Evolutionary conservation across 2,113 vertebrate species (phyloP), one percentile per base, ranked within the genome.

Genomic region (Marmota monax): DNA sequence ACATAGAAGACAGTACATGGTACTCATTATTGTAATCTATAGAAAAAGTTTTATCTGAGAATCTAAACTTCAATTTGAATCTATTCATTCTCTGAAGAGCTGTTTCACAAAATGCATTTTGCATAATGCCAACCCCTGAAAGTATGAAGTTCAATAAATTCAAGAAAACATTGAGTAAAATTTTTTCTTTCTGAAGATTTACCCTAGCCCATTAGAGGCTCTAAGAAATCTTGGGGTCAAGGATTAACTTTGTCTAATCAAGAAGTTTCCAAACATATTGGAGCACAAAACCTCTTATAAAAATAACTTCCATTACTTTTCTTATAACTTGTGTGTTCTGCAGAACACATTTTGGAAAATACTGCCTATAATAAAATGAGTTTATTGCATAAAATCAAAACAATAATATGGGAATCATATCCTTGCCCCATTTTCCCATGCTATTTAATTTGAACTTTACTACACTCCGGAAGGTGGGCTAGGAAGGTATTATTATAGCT

Each of bases 381-480:
- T 42, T 84, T 91, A 39, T 37, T 73, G 18, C 5, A 61, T 79
- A 95, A 92, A 93, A 83, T 63, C 53, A 78, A 87, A 94, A 93
- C 14, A 83, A 56, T 69, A 79, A 39, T 63, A 82, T 27, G 3
- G 25, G 17, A 86, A 5, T 82, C 37, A 65, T 74, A 78, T 23
- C 23, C 29, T 88, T 61, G 6, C 11, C 14, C 14, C 23, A 67
- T 18, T 73, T 13, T 82, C 39, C 73, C 9, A 58, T 61, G 27
- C 25, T n/a, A n/a, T 76, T 61, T 92, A 20, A 74, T 78, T 86
- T 92, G 10, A 74, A 56, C 39, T 92, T 83, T 42, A 53, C 37
- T 42, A 10, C 11, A 11, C 4, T 92, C 34, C n/a, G 45, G 39
- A 69, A 95, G 29, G 29, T 48, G 13, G 22, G 2, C 18, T 79